Evolutionary conservation across 2,888 invertebrate species (phyloP).

Genomic region (Andrena hattorfiana): DNA sequence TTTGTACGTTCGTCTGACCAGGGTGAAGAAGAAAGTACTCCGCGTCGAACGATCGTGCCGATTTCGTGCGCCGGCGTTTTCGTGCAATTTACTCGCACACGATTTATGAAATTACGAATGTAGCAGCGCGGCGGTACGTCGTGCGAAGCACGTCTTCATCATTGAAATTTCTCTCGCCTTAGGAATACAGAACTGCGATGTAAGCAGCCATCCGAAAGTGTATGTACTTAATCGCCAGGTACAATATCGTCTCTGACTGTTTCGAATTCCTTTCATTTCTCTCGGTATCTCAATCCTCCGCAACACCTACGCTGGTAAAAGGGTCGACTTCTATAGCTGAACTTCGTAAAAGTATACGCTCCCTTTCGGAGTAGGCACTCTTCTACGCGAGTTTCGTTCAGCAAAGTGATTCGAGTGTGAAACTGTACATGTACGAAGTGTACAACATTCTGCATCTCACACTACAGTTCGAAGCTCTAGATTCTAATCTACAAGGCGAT

Average conservation of each 20-base stretch:
- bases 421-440: not conserved
- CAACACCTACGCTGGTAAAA: not conserved
- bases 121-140: not conserved
- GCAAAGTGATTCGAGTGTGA: not conserved
- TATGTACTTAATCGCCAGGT: not conserved
- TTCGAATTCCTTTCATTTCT: not conserved
- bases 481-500: no score
- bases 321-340: not conserved
- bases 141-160: constrained; percentile 23
- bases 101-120: constrained; percentile 60
- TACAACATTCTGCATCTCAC: no score
- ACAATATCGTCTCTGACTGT: constrained; percentile 3
- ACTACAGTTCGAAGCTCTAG: no score
- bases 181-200: constrained; percentile 4
- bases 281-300: not conserved
- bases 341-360: not conserved
- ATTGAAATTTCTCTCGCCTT: constrained; percentile 29
- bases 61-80: constrained; percentile 61
- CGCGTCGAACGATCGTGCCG: constrained; percentile 48
- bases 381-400: not conserved
- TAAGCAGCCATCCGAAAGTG: not conserved
- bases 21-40: constrained; percentile 31
- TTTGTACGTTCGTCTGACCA: constrained; percentile 39
- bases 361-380: not conserved
- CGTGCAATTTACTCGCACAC: constrained; percentile 62